phyloP scores from a whole-genome alignment of 2,797 vertebrate genomes.

The Eulemur coronatus region DNA sequence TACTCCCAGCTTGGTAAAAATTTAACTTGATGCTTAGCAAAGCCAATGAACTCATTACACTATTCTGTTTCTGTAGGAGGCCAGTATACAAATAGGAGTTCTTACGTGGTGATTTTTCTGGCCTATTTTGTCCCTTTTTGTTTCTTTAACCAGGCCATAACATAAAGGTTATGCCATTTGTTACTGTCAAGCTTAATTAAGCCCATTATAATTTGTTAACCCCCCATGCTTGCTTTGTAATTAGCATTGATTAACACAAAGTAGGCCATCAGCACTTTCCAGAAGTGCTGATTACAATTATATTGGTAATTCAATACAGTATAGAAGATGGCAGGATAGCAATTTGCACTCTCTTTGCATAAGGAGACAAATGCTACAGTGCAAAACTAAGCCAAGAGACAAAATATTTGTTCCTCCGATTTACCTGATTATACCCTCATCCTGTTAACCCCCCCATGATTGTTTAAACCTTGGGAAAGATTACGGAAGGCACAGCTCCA shows the following conservation, averaged over 20 bases:
- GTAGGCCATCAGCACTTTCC: constrained; percentile 51
- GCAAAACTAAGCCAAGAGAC: constrained; percentile 46
- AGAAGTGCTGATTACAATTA: constrained; percentile 49
- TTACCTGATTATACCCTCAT: constrained; percentile 17
- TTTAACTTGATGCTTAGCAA: constrained; percentile 27
- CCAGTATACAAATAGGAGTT: constrained; percentile 43
- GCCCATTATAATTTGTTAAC: constrained; percentile 61
- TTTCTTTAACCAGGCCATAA: constrained; percentile 20
- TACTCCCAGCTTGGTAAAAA: not conserved
- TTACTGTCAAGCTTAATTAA: constrained; percentile 65
- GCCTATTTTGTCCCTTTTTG: not conserved
- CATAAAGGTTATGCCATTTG: constrained; percentile 59
- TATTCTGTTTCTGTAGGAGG: not conserved
- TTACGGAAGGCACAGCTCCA: not conserved
- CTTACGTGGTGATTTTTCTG: constrained; percentile 31
- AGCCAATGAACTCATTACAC: constrained; percentile 28
- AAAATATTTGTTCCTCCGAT: not conserved
- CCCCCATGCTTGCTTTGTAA: constrained; percentile 41
- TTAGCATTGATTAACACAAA: constrained; percentile 51
- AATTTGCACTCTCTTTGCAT: constrained; percentile 23
- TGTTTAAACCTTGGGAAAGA: not conserved
- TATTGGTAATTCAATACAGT: constrained; percentile 56
- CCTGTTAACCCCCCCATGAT: not conserved
- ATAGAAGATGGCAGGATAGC: constrained; percentile 36
- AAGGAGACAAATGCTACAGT: constrained; percentile 7